Percentiles rank a stretch among this genome's conserved stretches.
phyloP scores from a whole-genome alignment of 2,888 invertebrate species.

The Amiota mariae region DNA sequence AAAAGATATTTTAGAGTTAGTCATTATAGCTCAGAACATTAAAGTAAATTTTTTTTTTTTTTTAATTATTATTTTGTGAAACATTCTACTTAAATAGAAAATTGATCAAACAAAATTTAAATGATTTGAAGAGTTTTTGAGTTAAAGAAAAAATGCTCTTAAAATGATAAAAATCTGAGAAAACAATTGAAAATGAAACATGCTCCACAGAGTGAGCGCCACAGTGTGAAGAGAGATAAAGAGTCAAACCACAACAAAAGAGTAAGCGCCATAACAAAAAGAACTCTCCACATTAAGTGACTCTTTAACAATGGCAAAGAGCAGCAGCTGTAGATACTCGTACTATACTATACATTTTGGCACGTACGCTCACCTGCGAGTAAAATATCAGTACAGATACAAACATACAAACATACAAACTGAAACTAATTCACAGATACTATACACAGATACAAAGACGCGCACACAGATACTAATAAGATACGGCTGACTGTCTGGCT shows the following conservation, averaged over 20 bases:
- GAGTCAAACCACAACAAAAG: conserved; percentile 43
- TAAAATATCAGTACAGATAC: conserved; percentile 42
- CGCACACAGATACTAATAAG: conserved; percentile 4
- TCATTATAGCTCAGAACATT: too few species aligned
- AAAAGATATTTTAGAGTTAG: too few species aligned
- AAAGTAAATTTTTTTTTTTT: too few species aligned
- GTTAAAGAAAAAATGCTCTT: too few species aligned
- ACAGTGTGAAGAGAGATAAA: not conserved
- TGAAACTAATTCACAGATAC: conserved; percentile 34
- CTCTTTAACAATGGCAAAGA: conserved; percentile 42
- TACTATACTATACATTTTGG: conserved; percentile 47
- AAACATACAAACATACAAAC: not conserved
- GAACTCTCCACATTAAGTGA: not conserved
- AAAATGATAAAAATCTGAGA: conserved; percentile 24
- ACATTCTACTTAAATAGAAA: too few species aligned
- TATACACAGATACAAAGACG: conserved; percentile 43
- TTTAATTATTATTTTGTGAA: too few species aligned
- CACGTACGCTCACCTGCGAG: conserved; percentile 17
- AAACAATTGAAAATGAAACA: conserved; percentile 48
- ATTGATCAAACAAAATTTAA: too few species aligned
- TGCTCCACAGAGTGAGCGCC: conserved; percentile 22
- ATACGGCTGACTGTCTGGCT: conserved; percentile 1
- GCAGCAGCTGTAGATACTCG: conserved; percentile 19
- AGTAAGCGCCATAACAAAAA: conserved; percentile 24
- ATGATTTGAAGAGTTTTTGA: too few species aligned